Evolutionary conservation across 2,113 vertebrate species (phyloP).

Genomic region (Heterocephalus glaber): DNA sequence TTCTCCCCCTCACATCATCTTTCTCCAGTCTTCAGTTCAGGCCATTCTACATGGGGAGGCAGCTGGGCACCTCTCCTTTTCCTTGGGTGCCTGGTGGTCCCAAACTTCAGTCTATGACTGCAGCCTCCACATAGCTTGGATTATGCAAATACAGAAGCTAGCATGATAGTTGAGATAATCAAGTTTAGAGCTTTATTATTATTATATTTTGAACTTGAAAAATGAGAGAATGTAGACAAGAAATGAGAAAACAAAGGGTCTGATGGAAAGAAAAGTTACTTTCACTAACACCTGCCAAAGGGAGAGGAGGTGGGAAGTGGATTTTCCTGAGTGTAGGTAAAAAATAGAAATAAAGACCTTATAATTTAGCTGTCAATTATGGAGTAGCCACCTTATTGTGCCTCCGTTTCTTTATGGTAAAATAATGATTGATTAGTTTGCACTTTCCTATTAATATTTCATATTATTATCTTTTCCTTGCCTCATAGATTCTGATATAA

Average conservation of each 20-base stretch:
- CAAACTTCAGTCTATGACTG: neutral
- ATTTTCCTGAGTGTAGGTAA: neutral
- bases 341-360: neutral
- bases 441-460: neutral
- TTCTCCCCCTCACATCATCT: neutral
- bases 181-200: neutral
- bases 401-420: neutral
- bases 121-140: neutral
- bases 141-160: too few species aligned
- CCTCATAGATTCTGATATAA: neutral
- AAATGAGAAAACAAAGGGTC: neutral
- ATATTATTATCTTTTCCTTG: neutral
- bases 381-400: too few species aligned
- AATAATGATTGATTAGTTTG: neutral
- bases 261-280: neutral
- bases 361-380: neutral
- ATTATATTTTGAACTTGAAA: neutral
- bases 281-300: neutral
- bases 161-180: neutral
- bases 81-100: neutral
- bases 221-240: neutral
- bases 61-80: too few species aligned
- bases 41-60: neutral
- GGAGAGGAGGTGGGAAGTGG: neutral
- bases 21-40: neutral